Conservation (phyloP, 2,113 vertebrate genomes). For the Isurus oxyrinchus region DNA sequence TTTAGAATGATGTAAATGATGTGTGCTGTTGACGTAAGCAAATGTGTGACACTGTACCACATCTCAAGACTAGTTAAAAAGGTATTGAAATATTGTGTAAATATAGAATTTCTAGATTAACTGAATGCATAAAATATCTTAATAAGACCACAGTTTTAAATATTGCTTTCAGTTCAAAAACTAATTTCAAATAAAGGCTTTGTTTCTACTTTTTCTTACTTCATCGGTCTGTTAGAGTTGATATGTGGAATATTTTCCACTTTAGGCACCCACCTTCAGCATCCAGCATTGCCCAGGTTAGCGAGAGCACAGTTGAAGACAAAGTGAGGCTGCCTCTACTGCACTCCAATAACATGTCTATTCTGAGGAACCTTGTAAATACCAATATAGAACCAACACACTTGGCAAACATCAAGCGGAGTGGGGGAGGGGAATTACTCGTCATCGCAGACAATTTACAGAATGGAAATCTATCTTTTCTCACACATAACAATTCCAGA, state of each 20-base stretch:
- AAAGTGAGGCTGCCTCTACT: not conserved
- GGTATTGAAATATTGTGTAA: not conserved
- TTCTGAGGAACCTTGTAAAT: not conserved
- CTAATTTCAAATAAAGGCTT: not conserved
- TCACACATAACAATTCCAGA: no score
- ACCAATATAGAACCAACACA: not conserved
- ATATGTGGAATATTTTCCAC: not conserved
- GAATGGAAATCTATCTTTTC: not conserved
- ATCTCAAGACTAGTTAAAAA: not conserved
- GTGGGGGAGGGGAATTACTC: not conserved
- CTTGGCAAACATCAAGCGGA: not conserved
- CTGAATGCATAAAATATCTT: not conserved
- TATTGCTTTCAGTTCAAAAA: not conserved
- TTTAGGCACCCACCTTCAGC: no score
- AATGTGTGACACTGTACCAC: not conserved
- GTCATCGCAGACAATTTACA: not conserved
- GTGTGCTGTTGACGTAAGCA: not conserved
- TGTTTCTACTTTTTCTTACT: not conserved
- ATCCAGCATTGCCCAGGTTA: not conserved
- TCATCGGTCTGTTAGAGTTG: not conserved
- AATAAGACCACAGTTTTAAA: not conserved
- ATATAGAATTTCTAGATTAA: not conserved
- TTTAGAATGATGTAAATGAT: not conserved
- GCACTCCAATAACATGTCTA: not conserved
- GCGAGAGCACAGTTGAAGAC: not conserved